phyloP scores from a whole-genome alignment of 2,888 invertebrate genomes.

The Torymus tubicola region DNA sequence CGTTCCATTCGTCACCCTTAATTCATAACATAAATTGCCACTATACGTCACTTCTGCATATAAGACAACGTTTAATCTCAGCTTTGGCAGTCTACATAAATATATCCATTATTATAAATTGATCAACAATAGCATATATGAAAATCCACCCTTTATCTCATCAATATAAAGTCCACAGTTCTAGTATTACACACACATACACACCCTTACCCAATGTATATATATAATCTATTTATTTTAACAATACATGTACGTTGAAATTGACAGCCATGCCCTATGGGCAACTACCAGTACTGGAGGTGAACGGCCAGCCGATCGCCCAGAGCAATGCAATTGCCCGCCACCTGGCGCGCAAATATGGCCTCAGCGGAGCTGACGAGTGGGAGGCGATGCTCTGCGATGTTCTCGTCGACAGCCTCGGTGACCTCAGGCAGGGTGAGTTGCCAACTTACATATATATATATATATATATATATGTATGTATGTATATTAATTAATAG shows the following conservation, averaged over 20 bases:
- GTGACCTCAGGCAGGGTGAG: slow-evolving; percentile 79
- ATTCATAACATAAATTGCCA: too few relatives aligned
- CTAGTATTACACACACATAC: too few relatives aligned
- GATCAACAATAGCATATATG: too few relatives aligned
- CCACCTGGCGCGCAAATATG: slow-evolving; percentile 78
- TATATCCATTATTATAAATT: too few relatives aligned
- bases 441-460: neutral
- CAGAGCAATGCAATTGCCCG: slow-evolving; percentile 80
- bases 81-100: too few relatives aligned
- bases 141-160: too few relatives aligned
- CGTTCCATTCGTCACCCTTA: too few relatives aligned
- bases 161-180: too few relatives aligned
- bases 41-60: too few relatives aligned
- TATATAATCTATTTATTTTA: too few relatives aligned
- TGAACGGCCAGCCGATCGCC: slow-evolving; percentile 79
- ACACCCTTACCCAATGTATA: neutral
- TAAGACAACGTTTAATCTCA: too few relatives aligned
- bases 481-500: too few relatives aligned
- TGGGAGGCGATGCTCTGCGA: slow-evolving; percentile 80
- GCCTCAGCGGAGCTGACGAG: slow-evolving; percentile 78
- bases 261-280: slow-evolving; percentile 79
- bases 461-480: neutral
- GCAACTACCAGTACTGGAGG: slow-evolving; percentile 79
- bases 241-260: neutral
- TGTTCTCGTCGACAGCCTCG: slow-evolving; percentile 79